Percentiles rank a stretch among this genome's conserved stretches.
Conservation (phyloP, 2,113 vertebrate genomes). For the Nannobrachium achirus region DNA sequence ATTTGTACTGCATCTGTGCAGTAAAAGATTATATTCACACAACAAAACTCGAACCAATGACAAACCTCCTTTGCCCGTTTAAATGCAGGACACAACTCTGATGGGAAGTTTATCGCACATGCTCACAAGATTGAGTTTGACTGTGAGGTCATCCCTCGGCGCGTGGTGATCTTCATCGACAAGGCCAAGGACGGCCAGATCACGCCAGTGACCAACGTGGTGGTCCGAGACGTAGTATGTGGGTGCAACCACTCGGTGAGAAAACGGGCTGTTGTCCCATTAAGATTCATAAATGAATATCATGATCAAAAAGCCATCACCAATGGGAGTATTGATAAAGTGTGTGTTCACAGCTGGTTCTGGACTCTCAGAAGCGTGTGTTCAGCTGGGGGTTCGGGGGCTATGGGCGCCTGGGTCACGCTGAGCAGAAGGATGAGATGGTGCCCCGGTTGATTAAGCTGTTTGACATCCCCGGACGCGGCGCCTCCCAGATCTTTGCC, state of each 20-base stretch:
- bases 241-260: conserved; percentile 92
- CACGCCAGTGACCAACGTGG: conserved; percentile 92
- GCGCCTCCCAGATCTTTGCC: conserved; percentile 86
- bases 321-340: too few species aligned
- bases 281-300: neutral
- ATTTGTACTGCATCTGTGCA: too few species aligned
- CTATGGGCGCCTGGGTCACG: conserved; percentile 92
- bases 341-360: conserved; percentile 80
- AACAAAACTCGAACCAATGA: too few species aligned
- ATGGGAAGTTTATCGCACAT: conserved; percentile 95
- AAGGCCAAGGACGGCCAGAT: conserved; percentile 97
- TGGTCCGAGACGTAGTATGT: conserved; percentile 91
- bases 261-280: too few species aligned
- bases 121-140: conserved; percentile 96
- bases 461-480: conserved; percentile 93
- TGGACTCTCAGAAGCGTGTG: conserved; percentile 94
- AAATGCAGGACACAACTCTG: conserved; percentile 91
- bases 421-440: conserved; percentile 97
- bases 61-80: neutral
- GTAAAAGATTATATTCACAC: too few species aligned
- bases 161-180: conserved; percentile 95
- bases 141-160: conserved; percentile 92
- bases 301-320: too few species aligned
- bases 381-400: conserved; percentile 97
- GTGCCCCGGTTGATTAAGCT: conserved; percentile 94